These are phyloP conservation scores for Esox niger DNA, from an alignment of 2,113 vertebrate species.

Conservation along the genomic window DNA sequence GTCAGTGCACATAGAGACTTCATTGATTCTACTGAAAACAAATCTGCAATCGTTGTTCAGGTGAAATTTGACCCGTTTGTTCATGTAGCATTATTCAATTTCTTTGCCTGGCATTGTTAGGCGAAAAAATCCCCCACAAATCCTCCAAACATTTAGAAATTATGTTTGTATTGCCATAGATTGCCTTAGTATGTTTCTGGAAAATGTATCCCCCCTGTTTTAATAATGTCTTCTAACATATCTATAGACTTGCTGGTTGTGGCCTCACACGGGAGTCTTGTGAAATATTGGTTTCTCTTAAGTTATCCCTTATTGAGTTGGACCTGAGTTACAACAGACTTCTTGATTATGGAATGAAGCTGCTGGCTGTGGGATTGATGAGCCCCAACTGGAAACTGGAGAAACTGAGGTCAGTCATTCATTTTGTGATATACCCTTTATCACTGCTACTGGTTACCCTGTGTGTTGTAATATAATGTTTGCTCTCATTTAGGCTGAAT, in stretches of 20 bases:
- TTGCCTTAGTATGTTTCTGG: too few species aligned
- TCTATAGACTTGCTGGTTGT: neutral
- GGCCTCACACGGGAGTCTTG: slow-evolving; percentile 24
- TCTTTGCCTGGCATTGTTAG: too few species aligned
- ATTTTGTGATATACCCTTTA: too few species aligned
- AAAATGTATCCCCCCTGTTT: too few species aligned
- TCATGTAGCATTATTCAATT: too few species aligned
- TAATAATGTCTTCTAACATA: too few species aligned
- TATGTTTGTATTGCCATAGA: too few species aligned
- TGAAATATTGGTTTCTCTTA: slow-evolving; percentile 11
- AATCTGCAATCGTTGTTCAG: neutral
- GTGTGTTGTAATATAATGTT: too few species aligned
- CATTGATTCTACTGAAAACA: neutral
- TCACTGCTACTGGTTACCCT: too few species aligned
- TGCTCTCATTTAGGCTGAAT: neutral
- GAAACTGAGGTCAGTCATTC: slow-evolving; percentile 19
- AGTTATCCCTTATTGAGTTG: slow-evolving; percentile 17
- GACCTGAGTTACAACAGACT: slow-evolving; percentile 43
- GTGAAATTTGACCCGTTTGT: too few species aligned
- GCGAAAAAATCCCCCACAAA: too few species aligned
- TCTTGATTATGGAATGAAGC: slow-evolving; percentile 23
- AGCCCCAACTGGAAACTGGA: slow-evolving; percentile 13
- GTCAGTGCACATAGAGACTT: neutral
- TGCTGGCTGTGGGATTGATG: slow-evolving; percentile 23
- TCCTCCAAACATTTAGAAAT: too few species aligned